These are phyloP conservation scores for Gymnoscelis rufifasciata DNA, from an alignment of 2,888 invertebrate species.

Conservation along the genomic window DNA sequence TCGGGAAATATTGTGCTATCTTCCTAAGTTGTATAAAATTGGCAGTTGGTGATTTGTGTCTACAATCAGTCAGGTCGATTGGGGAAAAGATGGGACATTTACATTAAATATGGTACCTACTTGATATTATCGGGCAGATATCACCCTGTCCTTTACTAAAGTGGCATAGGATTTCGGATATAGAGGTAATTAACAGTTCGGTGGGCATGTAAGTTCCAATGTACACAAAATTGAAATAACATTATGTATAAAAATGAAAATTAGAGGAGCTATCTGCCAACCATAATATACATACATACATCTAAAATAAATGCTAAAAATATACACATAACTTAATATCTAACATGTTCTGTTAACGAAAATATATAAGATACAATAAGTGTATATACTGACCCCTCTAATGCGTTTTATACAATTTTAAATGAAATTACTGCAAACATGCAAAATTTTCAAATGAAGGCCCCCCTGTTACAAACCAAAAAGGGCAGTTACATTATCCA, in stretches of 20 bases:
- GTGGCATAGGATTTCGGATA: not conserved
- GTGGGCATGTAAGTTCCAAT: conserved; percentile 42
- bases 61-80: conserved; percentile 32
- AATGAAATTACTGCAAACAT: not conserved
- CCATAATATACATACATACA: conserved; percentile 55
- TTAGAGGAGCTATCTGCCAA: conserved; percentile 34
- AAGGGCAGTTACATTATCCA: conserved; percentile 1
- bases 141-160: not conserved
- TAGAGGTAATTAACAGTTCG: conserved; percentile 42
- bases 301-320: conserved; percentile 55
- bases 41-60: conserved; percentile 27
- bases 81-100: not conserved
- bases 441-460: not conserved
- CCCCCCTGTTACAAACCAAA: conserved; percentile 4
- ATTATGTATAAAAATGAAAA: not conserved
- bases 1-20: not conserved
- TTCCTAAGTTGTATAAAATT: conserved; percentile 8
- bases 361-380: conserved; percentile 37
- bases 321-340: conserved; percentile 47
- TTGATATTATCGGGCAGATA: not conserved
- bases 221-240: not conserved
- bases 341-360: conserved; percentile 36
- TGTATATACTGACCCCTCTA: conserved; percentile 33
- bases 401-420: conserved; percentile 2
- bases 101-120: not conserved